Conservation (phyloP, 2,888 invertebrate genomes). For the Drosophila falleni region DNA sequence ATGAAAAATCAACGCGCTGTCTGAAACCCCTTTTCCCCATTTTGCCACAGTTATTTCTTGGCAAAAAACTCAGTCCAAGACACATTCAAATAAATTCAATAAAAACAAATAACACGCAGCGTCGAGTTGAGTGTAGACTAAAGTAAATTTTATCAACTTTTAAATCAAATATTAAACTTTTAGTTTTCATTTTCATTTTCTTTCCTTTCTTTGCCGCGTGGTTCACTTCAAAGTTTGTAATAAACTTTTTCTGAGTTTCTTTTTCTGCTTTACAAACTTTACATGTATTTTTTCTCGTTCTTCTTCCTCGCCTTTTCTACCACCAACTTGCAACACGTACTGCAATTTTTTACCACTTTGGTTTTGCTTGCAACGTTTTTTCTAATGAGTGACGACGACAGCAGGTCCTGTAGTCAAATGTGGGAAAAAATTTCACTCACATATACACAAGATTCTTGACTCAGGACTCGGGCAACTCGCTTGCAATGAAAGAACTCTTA, state of each 20-base stretch:
- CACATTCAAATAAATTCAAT: conserved; percentile 75
- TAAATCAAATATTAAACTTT: conserved; percentile 81
- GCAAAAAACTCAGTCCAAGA: conserved; percentile 36
- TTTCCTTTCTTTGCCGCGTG: conserved; percentile 49
- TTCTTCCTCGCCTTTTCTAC: conserved; percentile 9
- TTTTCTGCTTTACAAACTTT: conserved; percentile 60
- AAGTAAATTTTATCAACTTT: conserved; percentile 79
- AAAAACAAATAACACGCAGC: conserved; percentile 65
- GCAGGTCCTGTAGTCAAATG: conserved; percentile 62
- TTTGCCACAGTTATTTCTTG: neutral
- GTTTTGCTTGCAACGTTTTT: conserved; percentile 68
- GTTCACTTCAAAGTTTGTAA: conserved; percentile 71
- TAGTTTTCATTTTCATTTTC: conserved; percentile 48
- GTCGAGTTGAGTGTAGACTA: conserved; percentile 68
- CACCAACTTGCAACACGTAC: conserved; percentile 66
- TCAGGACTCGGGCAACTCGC: conserved; percentile 7
- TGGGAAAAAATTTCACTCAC: conserved; percentile 51
- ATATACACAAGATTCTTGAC: conserved; percentile 10
- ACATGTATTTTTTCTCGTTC: conserved; percentile 54
- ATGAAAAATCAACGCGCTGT: conserved; percentile 72
- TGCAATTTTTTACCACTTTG: conserved; percentile 72
- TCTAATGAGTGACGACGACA: conserved; percentile 75
- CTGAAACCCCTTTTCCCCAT: conserved; percentile 31
- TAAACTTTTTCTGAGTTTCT: conserved; percentile 69
- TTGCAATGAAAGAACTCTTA: neutral